phyloP scores from a whole-genome alignment of 2,888 invertebrate species.

The Arge pagana region DNA sequence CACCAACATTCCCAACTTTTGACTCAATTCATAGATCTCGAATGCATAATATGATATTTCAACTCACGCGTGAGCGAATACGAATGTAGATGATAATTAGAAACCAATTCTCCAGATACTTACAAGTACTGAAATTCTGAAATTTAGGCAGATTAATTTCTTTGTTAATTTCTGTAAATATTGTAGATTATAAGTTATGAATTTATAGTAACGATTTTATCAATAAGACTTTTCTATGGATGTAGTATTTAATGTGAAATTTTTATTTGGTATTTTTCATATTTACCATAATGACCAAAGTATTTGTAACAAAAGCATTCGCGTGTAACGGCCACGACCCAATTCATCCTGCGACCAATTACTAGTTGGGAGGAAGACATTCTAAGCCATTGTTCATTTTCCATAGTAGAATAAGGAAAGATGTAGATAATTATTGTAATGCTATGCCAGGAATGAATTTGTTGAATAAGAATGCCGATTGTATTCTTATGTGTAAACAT shows the following conservation, averaged over 20 bases:
- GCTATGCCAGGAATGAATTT: background rate
- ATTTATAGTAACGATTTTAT: conserved; percentile 39
- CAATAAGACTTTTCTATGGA: conserved; percentile 48
- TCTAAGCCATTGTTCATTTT: too few species aligned
- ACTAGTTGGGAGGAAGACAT: too few species aligned
- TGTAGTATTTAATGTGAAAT: conserved; percentile 44
- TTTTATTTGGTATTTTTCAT: conserved; percentile 46
- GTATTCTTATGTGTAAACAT: background rate
- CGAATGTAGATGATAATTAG: conserved; percentile 6
- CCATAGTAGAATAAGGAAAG: too few species aligned
- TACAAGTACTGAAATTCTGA: conserved; percentile 12
- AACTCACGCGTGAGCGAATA: conserved; percentile 6
- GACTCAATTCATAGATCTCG: conserved; percentile 30
- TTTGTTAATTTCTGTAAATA: conserved; percentile 53
- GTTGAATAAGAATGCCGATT: background rate
- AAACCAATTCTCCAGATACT: conserved; percentile 11
- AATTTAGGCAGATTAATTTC: conserved; percentile 1
- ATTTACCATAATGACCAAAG: conserved; percentile 54
- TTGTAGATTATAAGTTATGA: conserved; percentile 38
- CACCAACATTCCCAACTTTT: conserved; percentile 16
- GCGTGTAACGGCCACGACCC: background rate
- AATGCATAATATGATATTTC: conserved; percentile 36
- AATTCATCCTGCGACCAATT: conserved; percentile 1
- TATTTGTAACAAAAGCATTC: conserved; percentile 32
- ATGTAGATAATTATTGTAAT: conserved; percentile 9